Percentiles rank a stretch among this genome's conserved stretches.
phyloP scores from a whole-genome alignment of 1,140 invertebrate species.

The Mycetomoellerius zeteki region DNA sequence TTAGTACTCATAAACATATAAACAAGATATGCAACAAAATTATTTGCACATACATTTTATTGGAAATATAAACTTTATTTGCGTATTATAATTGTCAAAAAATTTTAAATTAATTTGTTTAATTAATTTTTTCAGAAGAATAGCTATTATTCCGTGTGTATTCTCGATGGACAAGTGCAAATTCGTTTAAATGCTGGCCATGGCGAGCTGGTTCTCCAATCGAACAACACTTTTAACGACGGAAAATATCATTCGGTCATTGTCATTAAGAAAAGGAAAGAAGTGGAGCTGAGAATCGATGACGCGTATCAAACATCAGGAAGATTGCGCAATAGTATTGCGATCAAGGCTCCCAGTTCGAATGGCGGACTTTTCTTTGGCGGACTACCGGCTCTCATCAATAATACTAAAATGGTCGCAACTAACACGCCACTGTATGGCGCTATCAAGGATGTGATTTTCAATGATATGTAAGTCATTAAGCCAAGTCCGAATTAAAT shows the following conservation, averaged over 20 bases:
- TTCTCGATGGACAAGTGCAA: slow-evolving; percentile 90
- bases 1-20: not conserved
- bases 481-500: slow-evolving; percentile 44
- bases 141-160: slow-evolving; percentile 90
- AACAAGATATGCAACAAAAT: not conserved
- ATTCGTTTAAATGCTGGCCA: slow-evolving; percentile 91
- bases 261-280: slow-evolving; percentile 87
- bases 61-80: slow-evolving; percentile 14
- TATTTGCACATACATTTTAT: not conserved
- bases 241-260: slow-evolving; percentile 89
- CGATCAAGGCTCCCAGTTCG: slow-evolving; percentile 86
- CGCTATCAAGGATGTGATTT: slow-evolving; percentile 93
- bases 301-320: slow-evolving; percentile 88
- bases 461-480: slow-evolving; percentile 91
- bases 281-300: slow-evolving; percentile 89
- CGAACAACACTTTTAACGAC: slow-evolving; percentile 90
- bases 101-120: not conserved
- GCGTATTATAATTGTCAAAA: not conserved
- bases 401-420: slow-evolving; percentile 87
- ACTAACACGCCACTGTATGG: slow-evolving; percentile 89
- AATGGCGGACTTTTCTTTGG: slow-evolving; percentile 89
- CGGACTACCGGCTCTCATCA: slow-evolving; percentile 88
- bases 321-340: slow-evolving; percentile 85
- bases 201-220: slow-evolving; percentile 88
- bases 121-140: slow-evolving; percentile 79